Conservation (phyloP, 30 jellyfish, hydroid and myxozoan species). For the Hydra vulgaris region DNA sequence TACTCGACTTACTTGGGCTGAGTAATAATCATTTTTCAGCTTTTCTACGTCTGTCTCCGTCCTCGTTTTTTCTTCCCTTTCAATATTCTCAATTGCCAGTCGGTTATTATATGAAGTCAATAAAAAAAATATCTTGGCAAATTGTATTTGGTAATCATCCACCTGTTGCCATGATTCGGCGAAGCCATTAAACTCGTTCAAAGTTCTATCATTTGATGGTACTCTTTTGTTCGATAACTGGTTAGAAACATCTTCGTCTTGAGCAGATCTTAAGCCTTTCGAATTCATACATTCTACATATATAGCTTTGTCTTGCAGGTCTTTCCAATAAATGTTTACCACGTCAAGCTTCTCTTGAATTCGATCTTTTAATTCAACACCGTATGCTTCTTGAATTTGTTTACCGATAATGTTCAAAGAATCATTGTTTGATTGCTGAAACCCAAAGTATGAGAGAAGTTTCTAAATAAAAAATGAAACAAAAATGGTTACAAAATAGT, state of each 20-base stretch:
- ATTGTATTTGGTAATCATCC: neutral
- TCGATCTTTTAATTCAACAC: constrained; percentile 32
- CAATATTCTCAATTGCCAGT: neutral
- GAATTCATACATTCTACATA: neutral
- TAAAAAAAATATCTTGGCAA: neutral
- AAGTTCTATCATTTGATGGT: neutral
- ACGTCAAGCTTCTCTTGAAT: constrained; percentile 69
- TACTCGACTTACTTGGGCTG: neutral
- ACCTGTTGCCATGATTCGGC: neutral
- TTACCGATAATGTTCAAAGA: constrained; percentile 62
- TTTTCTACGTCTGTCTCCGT: neutral
- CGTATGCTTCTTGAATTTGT: constrained; percentile 53
- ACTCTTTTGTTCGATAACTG: neutral
- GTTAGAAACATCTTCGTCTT: neutral
- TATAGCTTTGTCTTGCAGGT: constrained; percentile 27
- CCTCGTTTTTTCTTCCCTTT: no score
- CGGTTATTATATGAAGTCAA: neutral
- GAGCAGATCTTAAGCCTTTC: no score
- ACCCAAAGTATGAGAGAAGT: constrained; percentile 53
- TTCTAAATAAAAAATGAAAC: constrained; percentile 27
- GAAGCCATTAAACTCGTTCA: neutral
- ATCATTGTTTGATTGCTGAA: constrained; percentile 72
- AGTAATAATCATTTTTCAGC: neutral
- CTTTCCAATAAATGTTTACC: constrained; percentile 51
- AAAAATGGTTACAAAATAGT: neutral